Conservation (phyloP, 2,888 invertebrate species). For the Scaptomyza parva region DNA sequence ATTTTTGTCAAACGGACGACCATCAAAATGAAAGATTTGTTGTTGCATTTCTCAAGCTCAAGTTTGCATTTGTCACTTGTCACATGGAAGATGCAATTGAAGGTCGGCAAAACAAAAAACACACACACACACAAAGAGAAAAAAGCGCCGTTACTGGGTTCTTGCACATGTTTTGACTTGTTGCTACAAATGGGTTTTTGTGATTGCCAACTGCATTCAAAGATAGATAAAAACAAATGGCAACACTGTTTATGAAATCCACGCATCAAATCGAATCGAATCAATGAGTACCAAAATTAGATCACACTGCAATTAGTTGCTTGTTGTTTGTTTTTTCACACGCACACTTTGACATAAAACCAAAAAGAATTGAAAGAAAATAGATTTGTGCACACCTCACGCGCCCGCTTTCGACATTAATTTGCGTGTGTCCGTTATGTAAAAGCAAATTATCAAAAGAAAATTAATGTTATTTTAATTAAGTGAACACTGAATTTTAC, state of each 20-base stretch:
- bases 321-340: constrained; percentile 45
- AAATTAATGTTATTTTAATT: constrained; percentile 56
- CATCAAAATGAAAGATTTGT: constrained; percentile 14
- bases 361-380: not conserved
- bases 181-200: constrained; percentile 20
- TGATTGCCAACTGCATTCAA: constrained; percentile 11
- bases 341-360: constrained; percentile 18
- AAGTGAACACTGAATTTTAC: constrained; percentile 42
- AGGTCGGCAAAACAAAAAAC: constrained; percentile 25
- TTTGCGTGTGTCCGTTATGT: constrained; percentile 67
- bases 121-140: too few species aligned
- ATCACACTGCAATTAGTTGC: constrained; percentile 28
- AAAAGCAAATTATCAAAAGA: constrained; percentile 63
- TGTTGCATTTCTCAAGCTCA: constrained; percentile 37
- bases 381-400: constrained; percentile 29
- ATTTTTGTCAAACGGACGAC: constrained; percentile 30
- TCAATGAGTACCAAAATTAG: constrained; percentile 47
- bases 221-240: constrained; percentile 19
- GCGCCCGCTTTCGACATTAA: constrained; percentile 41
- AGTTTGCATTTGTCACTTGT: constrained; percentile 36
- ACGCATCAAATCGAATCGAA: constrained; percentile 45
- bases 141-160: too few species aligned
- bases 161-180: too few species aligned
- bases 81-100: constrained; percentile 16
- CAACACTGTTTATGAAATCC: constrained; percentile 6